Evolutionary conservation across 2,888 invertebrate species (phyloP).

Genomic region (Hypsopygia costalis): DNA sequence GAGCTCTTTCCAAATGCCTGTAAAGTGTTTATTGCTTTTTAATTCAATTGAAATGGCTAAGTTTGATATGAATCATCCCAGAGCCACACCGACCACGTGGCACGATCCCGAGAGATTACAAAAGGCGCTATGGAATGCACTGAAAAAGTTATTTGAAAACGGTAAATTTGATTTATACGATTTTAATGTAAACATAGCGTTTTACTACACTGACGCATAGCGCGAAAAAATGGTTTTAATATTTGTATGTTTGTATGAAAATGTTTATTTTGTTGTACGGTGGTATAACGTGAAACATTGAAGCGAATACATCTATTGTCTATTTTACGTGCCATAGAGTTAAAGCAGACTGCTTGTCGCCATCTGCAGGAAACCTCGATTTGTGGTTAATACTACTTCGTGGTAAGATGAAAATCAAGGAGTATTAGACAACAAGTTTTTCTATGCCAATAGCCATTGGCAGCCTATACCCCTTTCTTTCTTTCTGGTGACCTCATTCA

Average conservation of each 20-base stretch:
- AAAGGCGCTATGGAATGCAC: constrained; percentile 12
- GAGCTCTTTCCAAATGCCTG: neutral
- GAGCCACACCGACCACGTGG: no score
- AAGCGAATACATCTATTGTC: neutral
- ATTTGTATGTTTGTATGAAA: neutral
- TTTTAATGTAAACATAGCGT: constrained; percentile 20
- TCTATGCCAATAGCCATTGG: no score
- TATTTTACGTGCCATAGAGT: neutral
- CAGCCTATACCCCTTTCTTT: no score
- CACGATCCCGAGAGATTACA: constrained; percentile 7
- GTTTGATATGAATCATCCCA: constrained; percentile 15
- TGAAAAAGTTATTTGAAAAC: constrained; percentile 12
- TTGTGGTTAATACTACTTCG: no score
- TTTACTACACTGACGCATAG: constrained; percentile 9
- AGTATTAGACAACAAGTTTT: no score
- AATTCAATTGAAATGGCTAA: constrained; percentile 14
- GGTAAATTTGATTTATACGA: constrained; percentile 23
- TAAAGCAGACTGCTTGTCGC: neutral
- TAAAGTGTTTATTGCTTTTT: constrained; percentile 14
- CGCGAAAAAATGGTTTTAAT: constrained; percentile 3
- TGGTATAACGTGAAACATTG: neutral
- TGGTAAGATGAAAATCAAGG: no score
- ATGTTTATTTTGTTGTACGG: neutral
- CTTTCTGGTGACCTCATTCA: no score
- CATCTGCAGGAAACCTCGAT: no score